phyloP scores from a whole-genome alignment of 2,113 vertebrate genomes.

The Pollimyrus isidori region DNA sequence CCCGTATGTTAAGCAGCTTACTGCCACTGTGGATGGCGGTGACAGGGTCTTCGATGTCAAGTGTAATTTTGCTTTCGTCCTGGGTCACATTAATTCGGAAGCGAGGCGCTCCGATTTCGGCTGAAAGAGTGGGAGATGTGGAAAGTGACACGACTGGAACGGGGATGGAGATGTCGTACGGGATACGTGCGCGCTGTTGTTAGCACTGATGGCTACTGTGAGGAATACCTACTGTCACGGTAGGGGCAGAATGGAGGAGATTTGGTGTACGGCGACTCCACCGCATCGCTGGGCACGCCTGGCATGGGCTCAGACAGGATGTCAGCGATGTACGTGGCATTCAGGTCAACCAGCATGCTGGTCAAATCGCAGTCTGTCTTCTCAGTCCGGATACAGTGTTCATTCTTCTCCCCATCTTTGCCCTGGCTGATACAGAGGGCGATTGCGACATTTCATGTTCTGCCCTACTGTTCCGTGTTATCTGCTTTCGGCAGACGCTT shows the following conservation, averaged over 20 bases:
- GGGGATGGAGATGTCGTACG: too few relatives aligned
- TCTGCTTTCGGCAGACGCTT: background rate
- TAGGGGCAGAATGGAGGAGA: slow-evolving; percentile 72
- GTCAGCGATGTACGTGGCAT: slow-evolving; percentile 59
- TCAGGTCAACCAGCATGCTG: slow-evolving; percentile 45
- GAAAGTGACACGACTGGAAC: background rate
- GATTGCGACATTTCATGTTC: background rate
- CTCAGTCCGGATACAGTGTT: slow-evolving; percentile 52
- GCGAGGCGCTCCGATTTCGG: slow-evolving; percentile 63
- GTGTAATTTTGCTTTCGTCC: slow-evolving; percentile 47
- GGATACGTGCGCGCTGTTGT: background rate
- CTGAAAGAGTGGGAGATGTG: slow-evolving; percentile 48
- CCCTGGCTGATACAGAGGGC: slow-evolving; percentile 41
- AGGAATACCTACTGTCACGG: slow-evolving; percentile 69
- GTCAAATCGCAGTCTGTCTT: slow-evolving; percentile 76
- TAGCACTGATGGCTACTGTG: background rate
- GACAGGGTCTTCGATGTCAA: slow-evolving; percentile 60
- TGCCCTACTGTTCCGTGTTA: background rate
- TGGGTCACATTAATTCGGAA: slow-evolving; percentile 53
- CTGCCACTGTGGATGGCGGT: slow-evolving; percentile 53
- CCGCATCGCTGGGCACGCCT: slow-evolving; percentile 18
- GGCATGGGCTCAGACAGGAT: slow-evolving; percentile 49
- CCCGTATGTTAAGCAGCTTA: slow-evolving; percentile 61
- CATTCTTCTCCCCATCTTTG: slow-evolving; percentile 42
- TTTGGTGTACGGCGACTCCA: slow-evolving; percentile 49